Conservation (phyloP, 2,888 invertebrate genomes). For the Hylaea fasciaria region DNA sequence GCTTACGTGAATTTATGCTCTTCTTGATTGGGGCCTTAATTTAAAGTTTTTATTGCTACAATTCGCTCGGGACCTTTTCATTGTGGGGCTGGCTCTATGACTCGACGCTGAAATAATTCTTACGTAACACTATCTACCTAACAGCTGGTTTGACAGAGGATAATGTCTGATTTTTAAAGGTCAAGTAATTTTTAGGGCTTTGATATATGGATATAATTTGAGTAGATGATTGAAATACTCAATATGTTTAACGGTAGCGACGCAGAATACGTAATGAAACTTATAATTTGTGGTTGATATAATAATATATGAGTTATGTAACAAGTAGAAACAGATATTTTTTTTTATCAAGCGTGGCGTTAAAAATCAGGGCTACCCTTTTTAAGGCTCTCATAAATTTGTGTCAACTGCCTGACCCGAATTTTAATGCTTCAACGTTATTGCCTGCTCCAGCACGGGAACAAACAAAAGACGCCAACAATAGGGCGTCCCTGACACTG, state of each 20-base stretch:
- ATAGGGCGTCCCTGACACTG: slow-evolving; percentile 51
- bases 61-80: slow-evolving; percentile 50
- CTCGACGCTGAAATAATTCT: slow-evolving; percentile 50
- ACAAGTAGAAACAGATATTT: no score
- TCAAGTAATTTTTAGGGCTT: no score
- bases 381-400: slow-evolving; percentile 76
- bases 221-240: no score
- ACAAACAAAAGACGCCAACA: slow-evolving; percentile 76
- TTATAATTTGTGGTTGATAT: no score
- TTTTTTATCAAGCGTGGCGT: slow-evolving; percentile 25
- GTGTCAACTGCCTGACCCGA: slow-evolving; percentile 78
- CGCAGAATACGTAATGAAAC: no score
- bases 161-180: slow-evolving; percentile 12
- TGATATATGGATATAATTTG: no score
- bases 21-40: slow-evolving; percentile 52
- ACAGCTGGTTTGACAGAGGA: not conserved
- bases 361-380: slow-evolving; percentile 64
- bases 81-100: slow-evolving; percentile 42
- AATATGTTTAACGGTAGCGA: no score
- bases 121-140: slow-evolving; percentile 27
- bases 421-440: slow-evolving; percentile 78
- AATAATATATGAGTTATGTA: no score
- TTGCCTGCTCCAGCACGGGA: slow-evolving; percentile 68
- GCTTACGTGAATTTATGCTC: slow-evolving; percentile 45
- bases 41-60: slow-evolving; percentile 59